These are phyloP conservation scores for Salvelinus fontinalis DNA, from an alignment of 2,113 vertebrate species.

Conservation along the genomic window DNA sequence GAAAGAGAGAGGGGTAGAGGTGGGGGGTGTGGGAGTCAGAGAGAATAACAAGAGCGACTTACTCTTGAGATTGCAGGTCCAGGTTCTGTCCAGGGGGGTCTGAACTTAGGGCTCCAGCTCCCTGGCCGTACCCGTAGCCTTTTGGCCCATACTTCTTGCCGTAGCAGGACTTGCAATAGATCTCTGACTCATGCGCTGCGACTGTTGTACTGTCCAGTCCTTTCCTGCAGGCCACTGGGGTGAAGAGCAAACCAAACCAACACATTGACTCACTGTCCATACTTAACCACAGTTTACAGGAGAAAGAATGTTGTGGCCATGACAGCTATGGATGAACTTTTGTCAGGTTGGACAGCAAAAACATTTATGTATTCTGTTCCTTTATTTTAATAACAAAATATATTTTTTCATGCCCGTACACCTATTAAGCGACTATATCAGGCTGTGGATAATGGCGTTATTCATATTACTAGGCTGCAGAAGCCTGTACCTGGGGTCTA, in stretches of 20 bases:
- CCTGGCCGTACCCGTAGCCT: constrained; percentile 89
- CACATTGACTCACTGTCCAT: constrained; percentile 23
- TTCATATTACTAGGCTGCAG: neutral
- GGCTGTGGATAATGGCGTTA: neutral
- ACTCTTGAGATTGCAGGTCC: constrained; percentile 80
- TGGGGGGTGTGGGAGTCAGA: neutral
- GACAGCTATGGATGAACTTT: neutral
- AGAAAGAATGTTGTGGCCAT: too few relatives aligned
- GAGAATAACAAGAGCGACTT: constrained; percentile 47
- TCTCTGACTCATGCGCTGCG: constrained; percentile 89
- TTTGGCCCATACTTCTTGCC: constrained; percentile 94
- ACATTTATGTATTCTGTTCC: too few relatives aligned
- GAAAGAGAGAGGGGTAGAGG: neutral
- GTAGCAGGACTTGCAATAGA: constrained; percentile 94
- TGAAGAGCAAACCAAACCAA: constrained; percentile 2
- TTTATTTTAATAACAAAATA: too few relatives aligned
- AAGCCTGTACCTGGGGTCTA: neutral
- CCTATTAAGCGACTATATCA: neutral
- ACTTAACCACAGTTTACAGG: neutral
- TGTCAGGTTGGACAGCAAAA: too few relatives aligned
- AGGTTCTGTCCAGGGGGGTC: constrained; percentile 77
- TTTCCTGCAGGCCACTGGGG: constrained; percentile 90
- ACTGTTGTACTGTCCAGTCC: constrained; percentile 92
- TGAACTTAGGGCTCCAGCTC: constrained; percentile 88
- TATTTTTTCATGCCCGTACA: too few relatives aligned